These are phyloP conservation scores for Plebejus argus DNA, from an alignment of 2,888 invertebrate genomes.

Conservation along the genomic window DNA sequence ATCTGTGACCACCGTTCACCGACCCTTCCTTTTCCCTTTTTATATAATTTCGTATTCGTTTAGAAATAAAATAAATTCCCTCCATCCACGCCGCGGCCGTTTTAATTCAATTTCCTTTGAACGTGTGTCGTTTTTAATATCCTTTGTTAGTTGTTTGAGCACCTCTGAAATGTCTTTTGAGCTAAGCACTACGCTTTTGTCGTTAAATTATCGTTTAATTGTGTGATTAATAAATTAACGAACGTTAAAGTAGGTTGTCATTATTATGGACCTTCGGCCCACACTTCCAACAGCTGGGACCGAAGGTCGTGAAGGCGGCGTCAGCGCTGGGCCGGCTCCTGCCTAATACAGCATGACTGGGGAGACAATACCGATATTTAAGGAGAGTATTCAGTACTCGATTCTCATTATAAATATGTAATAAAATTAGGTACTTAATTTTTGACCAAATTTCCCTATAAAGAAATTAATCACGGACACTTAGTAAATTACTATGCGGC, in stretches of 20 bases:
- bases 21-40: slow-evolving; percentile 15
- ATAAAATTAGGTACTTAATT: too few relatives aligned
- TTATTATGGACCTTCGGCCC: too few relatives aligned
- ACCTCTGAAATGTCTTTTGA: neutral
- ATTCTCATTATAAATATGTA: too few relatives aligned
- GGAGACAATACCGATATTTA: too few relatives aligned
- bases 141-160: slow-evolving; percentile 9
- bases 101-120: slow-evolving; percentile 6
- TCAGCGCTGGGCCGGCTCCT: too few relatives aligned
- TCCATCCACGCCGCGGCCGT: neutral
- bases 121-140: slow-evolving; percentile 14
- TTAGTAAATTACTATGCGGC: too few relatives aligned
- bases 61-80: neutral
- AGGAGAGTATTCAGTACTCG: too few relatives aligned
- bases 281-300: too few relatives aligned
- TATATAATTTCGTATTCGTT: slow-evolving; percentile 4
- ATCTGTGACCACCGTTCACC: neutral
- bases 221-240: neutral
- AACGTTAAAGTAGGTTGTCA: neutral
- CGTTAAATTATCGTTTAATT: neutral
- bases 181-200: slow-evolving; percentile 4
- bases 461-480: too few relatives aligned
- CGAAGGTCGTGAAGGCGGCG: too few relatives aligned
- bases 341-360: too few relatives aligned
- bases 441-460: too few relatives aligned